A percentile compares a stretch with the other conserved stretches of the same genome.
phyloP scores from a whole-genome alignment of 1,140 invertebrate species.

The Sycophila sp. region DNA sequence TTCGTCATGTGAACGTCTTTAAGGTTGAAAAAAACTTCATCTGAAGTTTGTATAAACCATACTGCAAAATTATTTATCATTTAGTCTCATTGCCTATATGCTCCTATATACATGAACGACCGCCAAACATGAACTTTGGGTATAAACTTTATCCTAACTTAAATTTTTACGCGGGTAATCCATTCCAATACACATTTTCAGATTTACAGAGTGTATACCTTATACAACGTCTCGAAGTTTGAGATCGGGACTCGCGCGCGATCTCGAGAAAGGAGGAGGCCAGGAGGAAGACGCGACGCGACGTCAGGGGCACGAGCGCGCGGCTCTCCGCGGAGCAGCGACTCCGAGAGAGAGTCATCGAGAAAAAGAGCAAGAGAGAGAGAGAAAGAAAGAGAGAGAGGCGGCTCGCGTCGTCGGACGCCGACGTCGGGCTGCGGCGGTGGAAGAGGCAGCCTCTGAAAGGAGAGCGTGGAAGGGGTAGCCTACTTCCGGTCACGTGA shows the following conservation, averaged over 20 bases:
- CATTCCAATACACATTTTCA: too few species aligned
- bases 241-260: too few species aligned
- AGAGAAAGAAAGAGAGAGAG: conserved; percentile 36
- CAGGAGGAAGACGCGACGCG: background rate
- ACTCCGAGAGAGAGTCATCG: background rate
- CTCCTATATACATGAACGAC: too few species aligned
- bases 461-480: conserved; percentile 47
- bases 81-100: too few species aligned
- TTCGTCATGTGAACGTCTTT: too few species aligned
- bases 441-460: conserved; percentile 29
- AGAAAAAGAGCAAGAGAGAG: conserved; percentile 14
- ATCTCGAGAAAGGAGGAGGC: background rate
- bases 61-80: too few species aligned
- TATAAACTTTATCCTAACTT: too few species aligned
- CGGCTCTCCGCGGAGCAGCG: background rate
- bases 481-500: conserved; percentile 67
- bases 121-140: too few species aligned
- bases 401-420: background rate
- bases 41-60: too few species aligned
- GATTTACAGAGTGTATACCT: too few species aligned
- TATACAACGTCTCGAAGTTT: background rate
- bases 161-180: too few species aligned
- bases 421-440: background rate
- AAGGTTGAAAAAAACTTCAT: too few species aligned
- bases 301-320: background rate